Evolutionary conservation across 35 echinoderm and acorn worm species (phyloP).

Genomic region (Lytechinus pictus): DNA sequence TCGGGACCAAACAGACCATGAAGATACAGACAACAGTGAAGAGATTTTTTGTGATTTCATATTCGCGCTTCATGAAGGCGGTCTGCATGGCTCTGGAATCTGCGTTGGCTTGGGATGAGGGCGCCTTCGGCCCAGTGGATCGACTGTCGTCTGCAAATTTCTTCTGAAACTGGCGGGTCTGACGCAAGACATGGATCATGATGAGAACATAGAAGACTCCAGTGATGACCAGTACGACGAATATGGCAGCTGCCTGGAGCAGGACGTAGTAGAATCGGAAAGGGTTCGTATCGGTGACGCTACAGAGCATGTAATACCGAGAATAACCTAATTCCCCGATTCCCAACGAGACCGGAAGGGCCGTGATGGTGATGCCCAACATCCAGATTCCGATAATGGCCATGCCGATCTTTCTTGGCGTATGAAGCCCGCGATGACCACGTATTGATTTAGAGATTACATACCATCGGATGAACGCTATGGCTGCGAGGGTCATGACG

Average conservation of each 20-base stretch:
- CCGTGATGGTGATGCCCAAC: not conserved
- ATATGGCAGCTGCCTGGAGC: not conserved
- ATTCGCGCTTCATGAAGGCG: not conserved
- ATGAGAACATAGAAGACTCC: not conserved
- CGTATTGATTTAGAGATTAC: conserved; percentile 57
- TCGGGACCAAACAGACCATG: conserved; percentile 47
- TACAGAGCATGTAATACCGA: not conserved
- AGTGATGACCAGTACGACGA: conserved; percentile 36
- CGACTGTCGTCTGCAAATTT: not conserved
- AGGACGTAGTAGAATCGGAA: conserved; percentile 11
- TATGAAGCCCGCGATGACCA: conserved; percentile 19
- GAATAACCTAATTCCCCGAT: not conserved
- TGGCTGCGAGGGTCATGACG: conserved; percentile 53
- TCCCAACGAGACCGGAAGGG: not conserved
- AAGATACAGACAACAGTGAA: conserved; percentile 53
- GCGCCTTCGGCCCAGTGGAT: not conserved
- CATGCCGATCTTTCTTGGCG: not conserved
- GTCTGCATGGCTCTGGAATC: not conserved
- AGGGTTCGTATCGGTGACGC: conserved; percentile 34
- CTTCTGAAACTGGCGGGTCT: not conserved
- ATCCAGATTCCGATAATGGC: not conserved
- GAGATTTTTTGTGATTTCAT: conserved; percentile 60
- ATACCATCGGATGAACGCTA: conserved; percentile 55
- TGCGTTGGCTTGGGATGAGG: not conserved
- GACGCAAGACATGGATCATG: not conserved